Evolutionary conservation across 2,113 vertebrate species (phyloP), one percentile per base, ranked within the genome.

Genomic region (Campylomormyrus numenius): DNA sequence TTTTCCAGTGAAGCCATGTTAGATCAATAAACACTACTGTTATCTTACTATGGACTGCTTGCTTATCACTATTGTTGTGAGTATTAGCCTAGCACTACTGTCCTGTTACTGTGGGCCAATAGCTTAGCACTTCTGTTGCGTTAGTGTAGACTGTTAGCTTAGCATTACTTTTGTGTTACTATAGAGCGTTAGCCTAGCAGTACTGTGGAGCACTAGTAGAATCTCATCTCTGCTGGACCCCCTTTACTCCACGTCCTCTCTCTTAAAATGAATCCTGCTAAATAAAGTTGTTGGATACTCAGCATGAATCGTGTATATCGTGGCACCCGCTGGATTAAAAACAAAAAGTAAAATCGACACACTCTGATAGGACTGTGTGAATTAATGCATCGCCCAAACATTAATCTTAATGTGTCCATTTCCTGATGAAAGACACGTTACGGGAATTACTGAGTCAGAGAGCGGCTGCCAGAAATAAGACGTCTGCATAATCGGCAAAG

Each of bases 311-410:
- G 7, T 21, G 21, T 80, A 7, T 46, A 27, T 50, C 17, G 5
- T 88, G n/a, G n/a, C 66, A n/a, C 42, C 58, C 88, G 15, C n/a
- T 24, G 42, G 88, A 88, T 66, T 70, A 74, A 46, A 88, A 48
- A 89, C 10, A 39, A 11, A 89, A 89, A 77, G 49, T 58, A 3
- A 80, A 46, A 77, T 86, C 48, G 5, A 17, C 24, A 24, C 6
- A 50, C 13, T 21, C 48, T 5, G n/a, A 52, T 15, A n/a, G 85
- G n/a, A 87, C 85, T 24, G 86, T 13, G n/a, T 56, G 24, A 88
- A 88, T 35, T 52, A 52, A 88, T 1, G 24, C 31, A 27, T 19
- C 52, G 0, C 21, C 19, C 21, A 27, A 58, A 42, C 53, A 24
- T 88, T 88, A 88, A 88, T 88, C 50, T 56, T 77, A 35, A 80